Percentiles rank a stretch among this genome's conserved stretches.
phyloP scores from a whole-genome alignment of 2,797 vertebrate genomes.

The Jordanella pulchra region DNA sequence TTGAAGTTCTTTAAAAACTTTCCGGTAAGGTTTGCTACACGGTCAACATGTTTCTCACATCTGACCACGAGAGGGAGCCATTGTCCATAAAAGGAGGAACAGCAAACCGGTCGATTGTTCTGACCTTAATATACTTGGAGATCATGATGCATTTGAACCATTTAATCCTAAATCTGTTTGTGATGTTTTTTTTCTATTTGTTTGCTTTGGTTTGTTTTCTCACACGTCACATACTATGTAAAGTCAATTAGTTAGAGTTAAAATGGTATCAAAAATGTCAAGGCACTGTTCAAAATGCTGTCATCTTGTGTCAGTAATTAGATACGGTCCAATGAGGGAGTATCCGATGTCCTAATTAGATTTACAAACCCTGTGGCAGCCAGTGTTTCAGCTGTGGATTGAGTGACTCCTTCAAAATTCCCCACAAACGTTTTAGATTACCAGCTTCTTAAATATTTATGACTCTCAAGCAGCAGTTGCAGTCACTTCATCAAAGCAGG shows the following conservation, averaged over 20 bases:
- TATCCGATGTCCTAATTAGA: conserved; percentile 83
- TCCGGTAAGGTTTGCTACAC: too few relatives aligned
- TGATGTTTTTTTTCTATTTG: not conserved
- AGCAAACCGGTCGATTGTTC: not conserved
- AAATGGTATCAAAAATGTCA: conserved; percentile 27
- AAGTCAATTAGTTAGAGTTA: conserved; percentile 21
- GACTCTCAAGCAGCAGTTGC: conserved; percentile 68
- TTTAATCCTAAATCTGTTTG: not conserved
- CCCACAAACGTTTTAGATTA: conserved; percentile 78
- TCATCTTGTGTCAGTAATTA: conserved; percentile 68
- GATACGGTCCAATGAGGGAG: conserved; percentile 58
- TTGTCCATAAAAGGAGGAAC: conserved; percentile 21
- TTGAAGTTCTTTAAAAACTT: not conserved
- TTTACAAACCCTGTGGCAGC: conserved; percentile 74
- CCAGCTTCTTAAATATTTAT: conserved; percentile 78
- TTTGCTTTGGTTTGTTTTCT: not conserved
- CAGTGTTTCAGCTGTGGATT: conserved; percentile 73
- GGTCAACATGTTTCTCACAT: not conserved
- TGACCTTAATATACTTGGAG: not conserved
- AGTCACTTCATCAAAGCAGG: conserved; percentile 43
- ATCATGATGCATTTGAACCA: not conserved
- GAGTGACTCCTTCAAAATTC: conserved; percentile 79
- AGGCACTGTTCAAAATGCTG: conserved; percentile 56
- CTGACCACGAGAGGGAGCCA: conserved; percentile 60
- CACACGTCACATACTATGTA: not conserved